Evolutionary conservation across 2,797 vertebrate species (phyloP).

Genomic region (Caiman crocodilus): DNA sequence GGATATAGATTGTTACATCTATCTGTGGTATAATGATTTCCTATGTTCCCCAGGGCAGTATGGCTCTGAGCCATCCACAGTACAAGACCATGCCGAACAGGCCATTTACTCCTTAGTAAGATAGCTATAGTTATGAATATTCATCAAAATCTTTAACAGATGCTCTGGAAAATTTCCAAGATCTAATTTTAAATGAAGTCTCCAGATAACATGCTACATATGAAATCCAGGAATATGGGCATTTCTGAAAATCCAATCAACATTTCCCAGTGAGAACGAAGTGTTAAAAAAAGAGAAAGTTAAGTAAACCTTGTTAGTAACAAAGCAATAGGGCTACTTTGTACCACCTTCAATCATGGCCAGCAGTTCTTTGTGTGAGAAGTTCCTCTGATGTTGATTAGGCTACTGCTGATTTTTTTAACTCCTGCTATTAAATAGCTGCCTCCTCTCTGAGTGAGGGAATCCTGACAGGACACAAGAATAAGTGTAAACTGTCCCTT

Average conservation of each 20-base stretch:
- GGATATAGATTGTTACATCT: background rate
- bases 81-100: slow-evolving; percentile 17
- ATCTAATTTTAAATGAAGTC: slow-evolving; percentile 26
- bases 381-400: background rate
- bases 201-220: background rate
- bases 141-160: slow-evolving; percentile 50
- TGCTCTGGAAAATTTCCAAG: slow-evolving; percentile 42
- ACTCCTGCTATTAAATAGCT: too few relatives aligned
- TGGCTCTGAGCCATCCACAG: background rate
- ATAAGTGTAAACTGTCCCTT: too few relatives aligned
- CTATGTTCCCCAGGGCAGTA: background rate
- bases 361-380: background rate
- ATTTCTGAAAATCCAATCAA: slow-evolving; percentile 58
- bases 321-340: background rate
- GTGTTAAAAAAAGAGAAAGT: background rate
- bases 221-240: slow-evolving; percentile 16
- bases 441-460: too few relatives aligned
- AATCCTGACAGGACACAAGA: too few relatives aligned
- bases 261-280: slow-evolving; percentile 28
- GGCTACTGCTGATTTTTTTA: too few relatives aligned
- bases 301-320: background rate
- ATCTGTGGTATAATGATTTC: background rate
- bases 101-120: background rate
- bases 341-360: background rate
- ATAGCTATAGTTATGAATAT: slow-evolving; percentile 45